Evolutionary conservation across 2,888 invertebrate genomes (phyloP).

Genomic region (Pandemis heparana): DNA sequence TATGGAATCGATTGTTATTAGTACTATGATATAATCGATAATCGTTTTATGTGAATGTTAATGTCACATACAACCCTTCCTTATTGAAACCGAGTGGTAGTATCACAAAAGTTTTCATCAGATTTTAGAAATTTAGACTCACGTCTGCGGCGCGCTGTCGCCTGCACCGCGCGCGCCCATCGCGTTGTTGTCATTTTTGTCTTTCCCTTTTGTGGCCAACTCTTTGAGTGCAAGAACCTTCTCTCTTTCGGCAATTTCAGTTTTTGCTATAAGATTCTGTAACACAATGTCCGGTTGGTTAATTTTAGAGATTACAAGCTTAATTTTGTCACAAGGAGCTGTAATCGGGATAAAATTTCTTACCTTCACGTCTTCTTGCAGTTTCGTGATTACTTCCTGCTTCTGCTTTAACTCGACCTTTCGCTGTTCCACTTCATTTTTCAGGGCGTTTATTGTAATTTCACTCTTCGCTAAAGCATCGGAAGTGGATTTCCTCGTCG

Average conservation of each 20-base stretch:
- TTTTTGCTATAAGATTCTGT: constrained; percentile 73
- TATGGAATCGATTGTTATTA: too few relatives aligned
- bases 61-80: too few relatives aligned
- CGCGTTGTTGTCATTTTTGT: constrained; percentile 77
- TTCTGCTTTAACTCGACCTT: constrained; percentile 72
- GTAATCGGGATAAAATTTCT: too few relatives aligned
- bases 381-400: constrained; percentile 67
- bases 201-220: constrained; percentile 59
- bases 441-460: constrained; percentile 68
- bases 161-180: constrained; percentile 70
- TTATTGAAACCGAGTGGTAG: too few relatives aligned
- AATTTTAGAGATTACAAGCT: too few relatives aligned
- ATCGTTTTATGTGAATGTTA: too few relatives aligned
- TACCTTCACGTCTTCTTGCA: constrained; percentile 79
- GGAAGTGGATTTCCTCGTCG: constrained; percentile 65
- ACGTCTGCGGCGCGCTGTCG: constrained; percentile 66
- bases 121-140: constrained; percentile 47
- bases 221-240: constrained; percentile 73
- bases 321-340: too few relatives aligned
- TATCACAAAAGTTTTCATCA: background rate
- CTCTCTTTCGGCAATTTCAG: constrained; percentile 74
- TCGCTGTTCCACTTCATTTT: constrained; percentile 72
- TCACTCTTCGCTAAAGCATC: constrained; percentile 72
- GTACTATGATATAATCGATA: too few relatives aligned
- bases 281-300: constrained; percentile 42